Evolutionary conservation across 2,797 vertebrate genomes (phyloP).

Genomic region (Epinephelus awoara): DNA sequence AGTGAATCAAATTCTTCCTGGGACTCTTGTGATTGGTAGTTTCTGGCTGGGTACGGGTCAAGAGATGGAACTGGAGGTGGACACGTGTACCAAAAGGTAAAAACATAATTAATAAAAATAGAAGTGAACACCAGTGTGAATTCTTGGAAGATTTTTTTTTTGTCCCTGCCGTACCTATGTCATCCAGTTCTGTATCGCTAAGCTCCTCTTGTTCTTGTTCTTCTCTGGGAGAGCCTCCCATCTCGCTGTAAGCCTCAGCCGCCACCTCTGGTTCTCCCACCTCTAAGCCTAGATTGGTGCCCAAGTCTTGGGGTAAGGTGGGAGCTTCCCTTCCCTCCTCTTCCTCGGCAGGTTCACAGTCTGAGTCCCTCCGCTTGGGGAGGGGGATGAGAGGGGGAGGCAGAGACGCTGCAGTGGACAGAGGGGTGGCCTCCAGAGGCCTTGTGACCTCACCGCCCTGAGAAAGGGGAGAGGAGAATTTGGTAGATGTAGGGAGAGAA

Average conservation of each 20-base stretch:
- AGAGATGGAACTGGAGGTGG: slow-evolving; percentile 58
- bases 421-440: slow-evolving; percentile 77
- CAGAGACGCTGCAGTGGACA: slow-evolving; percentile 71
- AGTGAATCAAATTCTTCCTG: slow-evolving; percentile 87
- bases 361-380: slow-evolving; percentile 79
- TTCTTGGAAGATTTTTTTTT: neutral
- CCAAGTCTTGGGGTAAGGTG: slow-evolving; percentile 78
- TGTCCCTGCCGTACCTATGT: slow-evolving; percentile 53
- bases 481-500: neutral
- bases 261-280: slow-evolving; percentile 83
- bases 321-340: slow-evolving; percentile 84
- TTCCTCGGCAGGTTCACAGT: slow-evolving; percentile 82
- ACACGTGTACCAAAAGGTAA: slow-evolving; percentile 16
- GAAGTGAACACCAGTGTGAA: neutral
- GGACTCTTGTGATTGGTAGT: slow-evolving; percentile 61
- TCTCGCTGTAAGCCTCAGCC: slow-evolving; percentile 83
- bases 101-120: neutral
- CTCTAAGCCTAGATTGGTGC: slow-evolving; percentile 63
- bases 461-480: neutral
- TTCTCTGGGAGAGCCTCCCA: slow-evolving; percentile 71
- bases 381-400: slow-evolving; percentile 91
- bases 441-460: slow-evolving; percentile 89
- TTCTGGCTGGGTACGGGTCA: slow-evolving; percentile 40
- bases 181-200: slow-evolving; percentile 64
- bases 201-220: slow-evolving; percentile 56